phyloP scores from a whole-genome alignment of 2,113 vertebrate species.

The Ginglymostoma cirratum region DNA sequence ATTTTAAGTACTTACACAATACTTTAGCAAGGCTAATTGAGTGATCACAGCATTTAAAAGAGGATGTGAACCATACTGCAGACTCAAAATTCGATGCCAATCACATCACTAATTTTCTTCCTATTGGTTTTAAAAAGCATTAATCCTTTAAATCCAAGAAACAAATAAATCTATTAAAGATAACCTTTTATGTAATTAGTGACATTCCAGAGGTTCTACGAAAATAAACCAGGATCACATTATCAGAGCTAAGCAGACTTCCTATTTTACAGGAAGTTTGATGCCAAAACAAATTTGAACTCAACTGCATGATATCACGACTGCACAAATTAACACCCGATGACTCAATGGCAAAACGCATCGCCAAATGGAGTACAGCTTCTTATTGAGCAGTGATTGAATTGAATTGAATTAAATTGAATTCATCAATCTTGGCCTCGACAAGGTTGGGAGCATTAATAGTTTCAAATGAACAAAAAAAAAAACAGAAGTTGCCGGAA shows the following conservation, averaged over 20 bases:
- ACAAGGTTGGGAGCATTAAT: neutral
- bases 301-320: neutral
- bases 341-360: neutral
- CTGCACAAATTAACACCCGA: neutral
- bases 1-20: neutral
- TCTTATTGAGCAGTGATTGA: neutral
- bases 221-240: neutral
- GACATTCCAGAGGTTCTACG: neutral
- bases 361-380: neutral
- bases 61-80: neutral
- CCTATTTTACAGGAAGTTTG: neutral
- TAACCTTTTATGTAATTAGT: neutral
- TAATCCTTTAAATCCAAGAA: neutral
- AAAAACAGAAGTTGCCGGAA: too few relatives aligned
- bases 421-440: neutral
- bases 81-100: neutral
- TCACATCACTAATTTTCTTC: neutral
- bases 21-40: neutral
- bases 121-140: neutral
- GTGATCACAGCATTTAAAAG: neutral
- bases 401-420: neutral
- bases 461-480: too few relatives aligned
- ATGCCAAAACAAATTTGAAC: neutral
- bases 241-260: neutral
- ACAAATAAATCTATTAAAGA: neutral